Evolutionary conservation across 2,888 invertebrate genomes (phyloP).

Genomic region (Sarcophaga caerulescens): DNA sequence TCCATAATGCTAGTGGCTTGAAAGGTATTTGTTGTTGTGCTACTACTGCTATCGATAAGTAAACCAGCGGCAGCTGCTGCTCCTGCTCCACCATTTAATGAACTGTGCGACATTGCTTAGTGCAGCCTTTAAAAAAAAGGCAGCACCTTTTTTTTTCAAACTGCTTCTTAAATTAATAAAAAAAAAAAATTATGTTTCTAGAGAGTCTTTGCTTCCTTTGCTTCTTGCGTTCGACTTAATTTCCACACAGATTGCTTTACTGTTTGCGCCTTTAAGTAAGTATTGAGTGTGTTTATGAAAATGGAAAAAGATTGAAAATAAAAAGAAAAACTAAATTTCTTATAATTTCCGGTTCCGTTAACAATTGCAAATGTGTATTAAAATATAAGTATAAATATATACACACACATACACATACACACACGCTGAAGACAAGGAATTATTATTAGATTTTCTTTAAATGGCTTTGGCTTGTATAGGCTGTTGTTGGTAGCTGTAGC

Average conservation of each 20-base stretch:
- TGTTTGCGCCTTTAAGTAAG: neutral
- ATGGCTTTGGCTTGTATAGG: constrained; percentile 38
- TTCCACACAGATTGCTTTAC: neutral
- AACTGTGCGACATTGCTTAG: constrained; percentile 78
- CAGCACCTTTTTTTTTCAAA: constrained; percentile 39
- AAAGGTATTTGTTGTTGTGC: constrained; percentile 66
- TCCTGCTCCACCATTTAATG: constrained; percentile 72
- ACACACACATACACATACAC: neutral
- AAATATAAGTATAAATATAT: neutral
- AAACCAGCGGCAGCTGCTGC: constrained; percentile 73
- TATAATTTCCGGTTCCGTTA: constrained; percentile 60
- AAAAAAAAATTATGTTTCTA: neutral
- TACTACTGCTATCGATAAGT: constrained; percentile 71
- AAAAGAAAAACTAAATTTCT: constrained; percentile 49
- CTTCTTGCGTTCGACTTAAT: neutral
- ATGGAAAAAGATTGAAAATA: neutral
- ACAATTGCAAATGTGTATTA: constrained; percentile 33
- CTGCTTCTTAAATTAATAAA: neutral
- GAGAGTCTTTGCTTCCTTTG: neutral
- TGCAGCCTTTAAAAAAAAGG: constrained; percentile 58
- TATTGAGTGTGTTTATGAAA: neutral
- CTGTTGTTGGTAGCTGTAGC: neutral
- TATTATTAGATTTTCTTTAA: constrained; percentile 44
- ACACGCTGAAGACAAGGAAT: neutral
- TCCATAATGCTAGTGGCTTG: constrained; percentile 91